These are phyloP conservation scores for Syngnathus acus DNA, from an alignment of 2,797 vertebrate species.

Conservation along the genomic window DNA sequence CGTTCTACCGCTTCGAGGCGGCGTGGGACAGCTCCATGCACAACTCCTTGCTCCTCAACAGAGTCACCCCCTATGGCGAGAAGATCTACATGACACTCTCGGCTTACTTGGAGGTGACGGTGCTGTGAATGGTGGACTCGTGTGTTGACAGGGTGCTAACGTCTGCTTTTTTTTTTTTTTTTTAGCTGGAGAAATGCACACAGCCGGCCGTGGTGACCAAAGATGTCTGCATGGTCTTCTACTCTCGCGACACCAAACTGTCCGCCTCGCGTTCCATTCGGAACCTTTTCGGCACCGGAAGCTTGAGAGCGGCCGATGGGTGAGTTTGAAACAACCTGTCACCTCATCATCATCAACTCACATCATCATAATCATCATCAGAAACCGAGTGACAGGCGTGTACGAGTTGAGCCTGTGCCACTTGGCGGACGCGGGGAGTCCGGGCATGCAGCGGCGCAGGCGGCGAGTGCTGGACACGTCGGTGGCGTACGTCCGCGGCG, in stretches of 20 bases:
- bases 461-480: constrained; percentile 92
- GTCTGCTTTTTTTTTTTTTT: neutral
- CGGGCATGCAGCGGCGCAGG: constrained; percentile 94
- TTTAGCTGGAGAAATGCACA: constrained; percentile 91
- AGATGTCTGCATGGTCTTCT: constrained; percentile 98
- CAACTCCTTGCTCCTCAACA: constrained; percentile 91
- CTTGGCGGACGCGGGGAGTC: constrained; percentile 85
- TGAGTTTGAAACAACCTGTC: constrained; percentile 39
- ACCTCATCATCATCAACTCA: neutral
- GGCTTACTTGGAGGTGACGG: constrained; percentile 86
- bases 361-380: constrained; percentile 32
- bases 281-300: constrained; percentile 89
- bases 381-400: constrained; percentile 91
- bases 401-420: constrained; percentile 91
- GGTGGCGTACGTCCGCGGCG: constrained; percentile 88
- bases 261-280: constrained; percentile 89
- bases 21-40: constrained; percentile 99
- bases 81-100: constrained; percentile 99
- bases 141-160: neutral
- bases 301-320: constrained; percentile 84
- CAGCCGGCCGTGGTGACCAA: constrained; percentile 93
- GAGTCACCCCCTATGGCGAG: constrained; percentile 92
- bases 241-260: constrained; percentile 90
- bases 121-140: constrained; percentile 1
- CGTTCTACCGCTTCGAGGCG: constrained; percentile 90